These are phyloP conservation scores for Luscinia megarhynchos DNA, from an alignment of 2,797 vertebrate species.

Conservation along the genomic window DNA sequence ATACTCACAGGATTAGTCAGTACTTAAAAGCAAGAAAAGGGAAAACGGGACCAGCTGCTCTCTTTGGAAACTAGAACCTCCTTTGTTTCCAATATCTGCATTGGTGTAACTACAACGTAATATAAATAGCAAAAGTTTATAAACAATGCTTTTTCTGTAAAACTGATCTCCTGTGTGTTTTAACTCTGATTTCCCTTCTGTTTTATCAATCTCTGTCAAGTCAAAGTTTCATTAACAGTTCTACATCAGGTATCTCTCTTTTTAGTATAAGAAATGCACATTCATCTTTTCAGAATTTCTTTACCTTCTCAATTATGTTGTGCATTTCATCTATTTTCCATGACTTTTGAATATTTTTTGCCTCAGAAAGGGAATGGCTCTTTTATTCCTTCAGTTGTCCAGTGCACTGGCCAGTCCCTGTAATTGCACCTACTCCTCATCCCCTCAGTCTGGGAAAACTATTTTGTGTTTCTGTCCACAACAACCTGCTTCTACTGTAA, in stretches of 20 bases:
- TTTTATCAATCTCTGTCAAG: neutral
- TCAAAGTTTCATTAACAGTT: neutral
- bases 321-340: neutral
- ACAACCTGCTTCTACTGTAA: neutral
- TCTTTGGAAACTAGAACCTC: neutral
- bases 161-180: neutral
- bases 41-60: neutral
- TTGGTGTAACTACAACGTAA: rapidly evolving
- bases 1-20: rapidly evolving
- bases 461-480: neutral
- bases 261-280: neutral
- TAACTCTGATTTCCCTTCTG: neutral
- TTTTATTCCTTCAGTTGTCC: neutral
- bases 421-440: neutral
- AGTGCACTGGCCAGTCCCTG: neutral
- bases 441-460: neutral
- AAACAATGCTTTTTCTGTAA: neutral
- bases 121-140: neutral
- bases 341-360: neutral
- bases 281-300: neutral
- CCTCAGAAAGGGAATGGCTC: neutral
- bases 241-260: neutral
- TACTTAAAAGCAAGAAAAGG: neutral
- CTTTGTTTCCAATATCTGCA: neutral
- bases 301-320: neutral